Evolutionary conservation across 2,888 invertebrate species (phyloP).

Genomic region (Aplocera efformata): DNA sequence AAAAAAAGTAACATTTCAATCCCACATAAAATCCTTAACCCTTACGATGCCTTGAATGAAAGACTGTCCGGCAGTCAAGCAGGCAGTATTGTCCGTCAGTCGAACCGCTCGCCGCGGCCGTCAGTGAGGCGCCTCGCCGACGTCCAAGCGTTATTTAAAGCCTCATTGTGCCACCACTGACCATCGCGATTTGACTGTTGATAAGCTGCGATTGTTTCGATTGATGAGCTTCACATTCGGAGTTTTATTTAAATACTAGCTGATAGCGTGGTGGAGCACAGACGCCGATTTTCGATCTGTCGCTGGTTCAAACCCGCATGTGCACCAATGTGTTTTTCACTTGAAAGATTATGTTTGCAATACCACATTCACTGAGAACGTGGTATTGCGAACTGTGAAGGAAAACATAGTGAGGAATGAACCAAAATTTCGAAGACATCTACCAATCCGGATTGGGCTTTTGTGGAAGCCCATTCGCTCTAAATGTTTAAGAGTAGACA

Average conservation of each 20-base stretch:
- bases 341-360: too few relatives aligned
- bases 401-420: too few relatives aligned
- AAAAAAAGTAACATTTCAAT: constrained; percentile 40
- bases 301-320: constrained; percentile 14
- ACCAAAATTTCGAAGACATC: too few relatives aligned
- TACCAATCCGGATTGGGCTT: too few relatives aligned
- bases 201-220: constrained; percentile 65
- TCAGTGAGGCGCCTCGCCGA: constrained; percentile 70
- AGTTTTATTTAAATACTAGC: constrained; percentile 28
- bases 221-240: constrained; percentile 70
- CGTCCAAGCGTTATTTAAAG: constrained; percentile 71
- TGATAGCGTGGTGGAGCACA: too few relatives aligned
- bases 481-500: too few relatives aligned
- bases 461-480: too few relatives aligned
- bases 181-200: constrained; percentile 62
- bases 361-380: too few relatives aligned
- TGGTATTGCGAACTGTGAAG: too few relatives aligned
- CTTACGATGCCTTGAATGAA: constrained; percentile 56
- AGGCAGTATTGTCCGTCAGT: constrained; percentile 71
- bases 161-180: constrained; percentile 70
- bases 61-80: constrained; percentile 61
- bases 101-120: constrained; percentile 43
- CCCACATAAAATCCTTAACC: constrained; percentile 46
- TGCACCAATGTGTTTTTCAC: too few relatives aligned
- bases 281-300: too few relatives aligned